These are phyloP conservation scores for Acanthosoma haemorrhoidale DNA, from an alignment of 2,888 invertebrate species.

Conservation along the genomic window DNA sequence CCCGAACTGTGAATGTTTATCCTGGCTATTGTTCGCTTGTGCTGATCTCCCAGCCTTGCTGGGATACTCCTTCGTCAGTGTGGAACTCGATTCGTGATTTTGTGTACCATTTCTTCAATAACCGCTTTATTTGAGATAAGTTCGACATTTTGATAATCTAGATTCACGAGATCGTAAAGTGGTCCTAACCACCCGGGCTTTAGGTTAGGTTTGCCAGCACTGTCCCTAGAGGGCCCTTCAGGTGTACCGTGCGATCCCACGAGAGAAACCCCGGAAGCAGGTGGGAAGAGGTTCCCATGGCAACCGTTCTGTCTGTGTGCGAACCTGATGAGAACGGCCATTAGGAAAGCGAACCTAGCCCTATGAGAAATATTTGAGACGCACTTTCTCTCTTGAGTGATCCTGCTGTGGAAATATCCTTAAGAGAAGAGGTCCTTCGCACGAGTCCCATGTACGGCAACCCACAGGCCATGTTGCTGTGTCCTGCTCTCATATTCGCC, in stretches of 20 bases:
- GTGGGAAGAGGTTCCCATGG: background rate
- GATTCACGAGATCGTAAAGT: too few relatives aligned
- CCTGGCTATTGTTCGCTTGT: too few relatives aligned
- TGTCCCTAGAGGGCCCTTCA: too few relatives aligned
- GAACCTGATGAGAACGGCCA: conserved; percentile 9
- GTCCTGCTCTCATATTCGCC: conserved; percentile 29
- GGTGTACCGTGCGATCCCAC: background rate
- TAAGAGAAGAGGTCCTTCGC: background rate
- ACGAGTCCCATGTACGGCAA: conserved; percentile 24
- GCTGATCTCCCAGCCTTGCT: too few relatives aligned
- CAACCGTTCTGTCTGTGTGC: background rate
- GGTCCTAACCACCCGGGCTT: too few relatives aligned
- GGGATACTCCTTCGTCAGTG: too few relatives aligned
- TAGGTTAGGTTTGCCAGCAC: too few relatives aligned
- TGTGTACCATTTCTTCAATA: too few relatives aligned
- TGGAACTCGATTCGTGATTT: too few relatives aligned
- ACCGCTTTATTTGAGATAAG: too few relatives aligned
- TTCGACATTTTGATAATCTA: too few relatives aligned
- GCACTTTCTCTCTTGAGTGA: background rate
- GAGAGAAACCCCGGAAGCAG: background rate
- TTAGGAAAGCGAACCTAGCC: conserved; percentile 3
- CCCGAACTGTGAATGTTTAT: too few relatives aligned
- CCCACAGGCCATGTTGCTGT: conserved; percentile 28
- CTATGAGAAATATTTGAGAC: conserved; percentile 7
- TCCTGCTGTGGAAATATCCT: conserved; percentile 5